Percentiles rank a stretch among this genome's conserved stretches.
Conservation (phyloP, 2,888 invertebrate genomes). For the Megamerina dolium region DNA sequence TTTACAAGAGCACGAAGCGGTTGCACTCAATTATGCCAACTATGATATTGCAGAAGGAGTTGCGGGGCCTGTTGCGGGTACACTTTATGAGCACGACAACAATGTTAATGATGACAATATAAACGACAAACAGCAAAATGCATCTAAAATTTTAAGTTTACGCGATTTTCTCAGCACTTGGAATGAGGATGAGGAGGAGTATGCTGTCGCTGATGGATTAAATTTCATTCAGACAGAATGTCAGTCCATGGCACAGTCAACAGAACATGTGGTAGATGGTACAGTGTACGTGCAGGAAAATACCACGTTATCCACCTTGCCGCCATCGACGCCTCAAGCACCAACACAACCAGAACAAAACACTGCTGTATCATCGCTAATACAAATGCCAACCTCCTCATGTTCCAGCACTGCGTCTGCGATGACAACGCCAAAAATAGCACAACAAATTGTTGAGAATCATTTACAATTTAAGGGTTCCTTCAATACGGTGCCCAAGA, state of each 20-base stretch:
- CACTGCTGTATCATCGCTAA: neutral
- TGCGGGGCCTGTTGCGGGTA: neutral
- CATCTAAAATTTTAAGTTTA: constrained; percentile 39
- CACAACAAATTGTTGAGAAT: constrained; percentile 14
- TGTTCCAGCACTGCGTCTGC: neutral
- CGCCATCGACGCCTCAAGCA: neutral
- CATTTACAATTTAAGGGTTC: constrained; percentile 24
- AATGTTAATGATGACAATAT: no score
- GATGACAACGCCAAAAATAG: neutral
- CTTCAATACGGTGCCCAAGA: constrained; percentile 24
- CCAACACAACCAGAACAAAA: neutral
- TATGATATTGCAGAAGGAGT: neutral
- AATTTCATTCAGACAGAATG: constrained; percentile 8
- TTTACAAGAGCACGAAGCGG: constrained; percentile 26
- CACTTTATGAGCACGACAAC: no score
- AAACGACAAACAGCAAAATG: no score
- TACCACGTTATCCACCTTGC: neutral
- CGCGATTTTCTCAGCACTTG: constrained; percentile 47
- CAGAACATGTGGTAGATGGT: neutral
- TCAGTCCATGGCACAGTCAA: neutral
- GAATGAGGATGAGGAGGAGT: constrained; percentile 49
- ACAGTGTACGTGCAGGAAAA: neutral
- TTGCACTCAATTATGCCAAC: constrained; percentile 1
- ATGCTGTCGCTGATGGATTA: constrained; percentile 12
- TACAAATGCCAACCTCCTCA: neutral